Conservation (phyloP, 1,140 invertebrate species). For the Pseudoatta argentina region DNA sequence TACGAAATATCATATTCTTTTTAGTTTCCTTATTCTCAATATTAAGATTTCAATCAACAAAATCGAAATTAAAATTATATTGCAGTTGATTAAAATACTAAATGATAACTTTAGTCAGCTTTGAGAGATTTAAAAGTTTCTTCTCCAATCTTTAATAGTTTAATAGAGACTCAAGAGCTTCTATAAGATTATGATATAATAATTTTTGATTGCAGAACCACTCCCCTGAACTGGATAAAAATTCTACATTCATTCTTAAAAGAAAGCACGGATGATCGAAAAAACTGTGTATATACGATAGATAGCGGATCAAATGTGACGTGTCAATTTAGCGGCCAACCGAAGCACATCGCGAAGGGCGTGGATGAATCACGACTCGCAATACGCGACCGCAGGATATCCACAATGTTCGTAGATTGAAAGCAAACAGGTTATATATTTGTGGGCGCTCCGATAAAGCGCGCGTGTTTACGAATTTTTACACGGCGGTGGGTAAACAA, state of each 20-base stretch:
- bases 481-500: slow-evolving; percentile 50
- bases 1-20: not conserved
- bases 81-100: not conserved
- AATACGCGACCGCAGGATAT: slow-evolving; percentile 20
- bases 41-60: not conserved
- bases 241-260: not conserved
- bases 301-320: slow-evolving; percentile 49
- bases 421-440: slow-evolving; percentile 73
- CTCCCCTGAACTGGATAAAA: not conserved
- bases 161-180: not conserved
- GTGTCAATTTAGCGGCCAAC: slow-evolving; percentile 45
- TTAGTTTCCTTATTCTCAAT: not conserved
- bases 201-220: not conserved
- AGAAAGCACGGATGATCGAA: not conserved
- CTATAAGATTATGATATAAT: not conserved
- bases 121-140: too few relatives aligned
- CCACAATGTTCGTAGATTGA: slow-evolving; percentile 69
- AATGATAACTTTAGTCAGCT: not conserved
- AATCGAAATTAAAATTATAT: not conserved
- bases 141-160: too few relatives aligned
- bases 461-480: slow-evolving; percentile 67
- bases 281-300: slow-evolving; percentile 1
- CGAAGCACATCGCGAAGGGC: slow-evolving; percentile 28
- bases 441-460: slow-evolving; percentile 47
- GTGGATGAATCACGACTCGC: slow-evolving; percentile 54